Conservation (phyloP, 2,888 invertebrate species). For the Escarpia spicata region DNA sequence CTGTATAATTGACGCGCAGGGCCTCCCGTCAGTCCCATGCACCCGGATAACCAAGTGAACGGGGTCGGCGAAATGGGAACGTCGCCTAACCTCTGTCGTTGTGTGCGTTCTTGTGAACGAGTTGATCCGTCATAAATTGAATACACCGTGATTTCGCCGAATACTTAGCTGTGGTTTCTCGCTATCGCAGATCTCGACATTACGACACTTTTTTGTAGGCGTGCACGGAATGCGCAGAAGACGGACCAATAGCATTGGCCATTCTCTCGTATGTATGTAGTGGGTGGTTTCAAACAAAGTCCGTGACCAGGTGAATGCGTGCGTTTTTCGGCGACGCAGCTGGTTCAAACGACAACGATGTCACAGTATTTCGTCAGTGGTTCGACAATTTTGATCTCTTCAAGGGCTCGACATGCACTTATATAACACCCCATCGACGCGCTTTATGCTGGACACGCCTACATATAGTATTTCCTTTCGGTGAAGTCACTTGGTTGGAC, state of each 20-base stretch:
- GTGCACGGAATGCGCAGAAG: not conserved
- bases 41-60: not conserved
- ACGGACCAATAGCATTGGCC: not conserved
- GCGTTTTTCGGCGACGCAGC: not conserved
- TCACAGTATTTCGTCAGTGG: not conserved
- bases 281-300: not conserved
- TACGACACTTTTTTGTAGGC: constrained; percentile 9
- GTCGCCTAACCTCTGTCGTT: not conserved
- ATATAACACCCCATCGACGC: not conserved
- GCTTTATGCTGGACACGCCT: not conserved
- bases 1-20: not conserved
- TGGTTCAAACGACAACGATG: not conserved
- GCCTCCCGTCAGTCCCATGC: not conserved
- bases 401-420: not conserved
- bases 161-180: not conserved
- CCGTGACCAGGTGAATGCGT: not conserved
- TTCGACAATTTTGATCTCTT: not conserved
- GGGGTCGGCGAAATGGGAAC: not conserved
- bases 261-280: not conserved
- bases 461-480: not conserved
- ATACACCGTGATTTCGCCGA: not conserved
- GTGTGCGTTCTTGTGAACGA: not conserved
- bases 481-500: not conserved
- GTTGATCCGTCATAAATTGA: not conserved
- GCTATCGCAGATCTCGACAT: not conserved